Evolutionary conservation across 1,140 invertebrate species (phyloP), one percentile per base, ranked within the genome.

Genomic region (Panulirus ornatus): DNA sequence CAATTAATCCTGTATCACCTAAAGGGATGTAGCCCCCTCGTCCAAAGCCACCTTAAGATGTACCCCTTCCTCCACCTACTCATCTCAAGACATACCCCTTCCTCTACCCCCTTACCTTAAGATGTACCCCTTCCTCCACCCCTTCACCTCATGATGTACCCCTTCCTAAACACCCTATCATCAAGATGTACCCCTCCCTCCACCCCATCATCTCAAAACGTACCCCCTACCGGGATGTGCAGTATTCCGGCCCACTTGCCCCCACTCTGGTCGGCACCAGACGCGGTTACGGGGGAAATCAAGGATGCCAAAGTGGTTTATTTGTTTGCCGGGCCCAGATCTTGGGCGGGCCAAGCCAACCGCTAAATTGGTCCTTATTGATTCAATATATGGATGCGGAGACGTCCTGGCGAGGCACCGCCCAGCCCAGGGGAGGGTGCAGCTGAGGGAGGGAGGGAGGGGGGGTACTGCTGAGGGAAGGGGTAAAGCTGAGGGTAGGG

Each of bases 221-320:
- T 5, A 0, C n/a, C 76, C 27, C n/a, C 19, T 1, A 44, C 30
- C 27, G 14, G 36, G 36, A 40, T n/a, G 1, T 44, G n/a, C 38
- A 16, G 6, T 16, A 30, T 81, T 54, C 16, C 47, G 2, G 3
- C 2, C 0, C 27, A 16, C 16, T n/a, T 30, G 42, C 34, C 78
- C 19, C 27, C 27, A 44, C n/a, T 36, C 47, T 36, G 44, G 44
- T 19, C 44, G 22, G 22, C 44, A 16, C 36, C 44, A 82, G 58
- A 82, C 38, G 34, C 58, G 51, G 79, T 82, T 82, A 82, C 36
- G 79, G 44, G 79, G 34, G 47, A 82, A 82, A 82, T 82, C 79
- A 82, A 82, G 79, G 79, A 82, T 82, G 27, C 79, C 79, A 82
- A 82, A 82, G 79, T 82, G 51, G 79, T 82, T 82, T 82, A 82